phyloP scores from a whole-genome alignment of 2,113 vertebrate genomes.

The Epinephelus lanceolatus region DNA sequence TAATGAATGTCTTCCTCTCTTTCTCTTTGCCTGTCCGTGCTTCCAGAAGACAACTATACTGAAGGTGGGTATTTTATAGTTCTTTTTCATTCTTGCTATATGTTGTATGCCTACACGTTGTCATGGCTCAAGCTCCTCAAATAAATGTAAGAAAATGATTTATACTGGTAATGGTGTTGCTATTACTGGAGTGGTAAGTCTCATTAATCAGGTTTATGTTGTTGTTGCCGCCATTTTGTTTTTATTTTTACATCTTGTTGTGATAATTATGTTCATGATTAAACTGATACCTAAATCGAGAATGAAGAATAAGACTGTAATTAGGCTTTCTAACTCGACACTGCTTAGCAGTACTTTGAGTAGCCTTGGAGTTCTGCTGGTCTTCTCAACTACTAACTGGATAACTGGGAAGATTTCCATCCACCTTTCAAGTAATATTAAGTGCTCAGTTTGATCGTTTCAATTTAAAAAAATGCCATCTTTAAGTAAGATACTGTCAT shows the following conservation, averaged over 20 bases:
- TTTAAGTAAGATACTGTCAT: background rate
- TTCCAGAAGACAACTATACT: slow-evolving; percentile 97
- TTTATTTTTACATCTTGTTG: background rate
- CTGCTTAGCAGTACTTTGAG: background rate
- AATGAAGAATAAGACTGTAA: background rate
- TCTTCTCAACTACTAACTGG: background rate
- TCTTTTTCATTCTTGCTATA: slow-evolving; percentile 4
- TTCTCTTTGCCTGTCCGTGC: slow-evolving; percentile 96
- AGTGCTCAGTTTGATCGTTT: background rate
- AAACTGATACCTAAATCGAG: background rate
- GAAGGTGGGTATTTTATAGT: slow-evolving; percentile 93
- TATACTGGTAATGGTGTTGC: slow-evolving; percentile 12
- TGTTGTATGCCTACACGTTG: slow-evolving; percentile 8
- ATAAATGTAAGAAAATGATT: slow-evolving; percentile 33
- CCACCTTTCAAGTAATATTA: background rate
- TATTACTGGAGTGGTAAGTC: slow-evolving; percentile 69
- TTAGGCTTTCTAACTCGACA: background rate
- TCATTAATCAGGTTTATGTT: slow-evolving; percentile 2
- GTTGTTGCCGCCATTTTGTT: background rate
- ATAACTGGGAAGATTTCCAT: background rate
- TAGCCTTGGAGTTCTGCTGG: background rate
- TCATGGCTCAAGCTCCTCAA: slow-evolving; percentile 22
- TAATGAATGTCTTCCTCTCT: slow-evolving; percentile 99
- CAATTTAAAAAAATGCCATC: background rate
- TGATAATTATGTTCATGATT: background rate